Base-by-base conservation (phyloP, 2,113 vertebrate species). In the Istiophorus platypterus region DNA sequence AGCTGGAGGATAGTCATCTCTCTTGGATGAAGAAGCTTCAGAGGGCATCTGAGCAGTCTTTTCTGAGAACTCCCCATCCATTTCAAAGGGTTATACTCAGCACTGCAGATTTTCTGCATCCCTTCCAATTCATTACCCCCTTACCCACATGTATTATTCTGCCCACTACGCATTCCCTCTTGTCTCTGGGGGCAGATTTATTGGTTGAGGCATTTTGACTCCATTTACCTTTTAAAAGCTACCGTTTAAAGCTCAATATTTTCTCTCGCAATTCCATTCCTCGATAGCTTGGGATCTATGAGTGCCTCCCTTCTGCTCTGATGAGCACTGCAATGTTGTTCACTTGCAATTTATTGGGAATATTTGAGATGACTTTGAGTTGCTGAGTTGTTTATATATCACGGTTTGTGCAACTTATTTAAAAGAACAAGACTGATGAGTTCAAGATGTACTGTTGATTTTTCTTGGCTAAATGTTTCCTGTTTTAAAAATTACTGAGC, bases 121-220 rank as follows among this genome's bases (percentile, higher is more conserved):
- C 80, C 89, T 93, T 95, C 93, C 93, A 88, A 91, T 94, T 94
- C 94, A 95, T 95, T 95, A 94, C 92, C 88, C 88, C 57, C 52
- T 91, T 34, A 77, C 88, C 88, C 91, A 91, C 92, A 92, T 92
- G 90, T 90, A 94, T 93, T 93, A 94, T 94, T 91, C 93, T 92
- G 86, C 87, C 89, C 66, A 75, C 90, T 86, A 87, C 73, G 84
- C 89, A 85, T 92, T 91, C 82, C 86, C 88, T 81, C 80, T 59
- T 31, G 86, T 92, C 94, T 95, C 95, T 81, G 69, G 91, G 92
- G 94, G 91, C 83, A 90, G 88, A 92, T 91, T 88, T 93, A 92
- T 92, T 89, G 93, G 89, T 89, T 88, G 85, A 88, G 89, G 91
- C 92, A 88, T 93, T 94, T 96, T 93, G 93, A 92, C 93, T 93